Evolutionary conservation across 2,888 invertebrate species (phyloP).

Genomic region (Celastrina argiolus): DNA sequence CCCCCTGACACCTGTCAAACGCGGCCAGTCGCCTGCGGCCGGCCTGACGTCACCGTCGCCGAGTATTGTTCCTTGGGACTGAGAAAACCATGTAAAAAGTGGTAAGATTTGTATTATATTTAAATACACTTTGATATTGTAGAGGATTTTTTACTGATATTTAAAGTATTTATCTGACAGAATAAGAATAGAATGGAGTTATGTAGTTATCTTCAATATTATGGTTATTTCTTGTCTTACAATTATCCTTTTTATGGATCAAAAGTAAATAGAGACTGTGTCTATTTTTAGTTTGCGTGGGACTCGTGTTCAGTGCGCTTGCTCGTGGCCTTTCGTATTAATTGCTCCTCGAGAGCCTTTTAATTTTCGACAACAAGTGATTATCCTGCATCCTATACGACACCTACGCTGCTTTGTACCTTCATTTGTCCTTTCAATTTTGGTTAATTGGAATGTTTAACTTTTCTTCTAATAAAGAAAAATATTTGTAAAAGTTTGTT

Average conservation of each 20-base stretch:
- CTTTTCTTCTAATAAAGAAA: too few species aligned
- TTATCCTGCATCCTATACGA: not conserved
- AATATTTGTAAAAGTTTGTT: too few species aligned
- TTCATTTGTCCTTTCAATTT: not conserved
- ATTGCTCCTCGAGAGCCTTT: conserved; percentile 33
- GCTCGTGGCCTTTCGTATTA: conserved; percentile 43
- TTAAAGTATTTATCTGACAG: not conserved
- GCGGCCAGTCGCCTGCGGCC: conserved; percentile 43
- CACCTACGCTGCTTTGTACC: not conserved
- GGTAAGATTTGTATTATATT: conserved; percentile 40
- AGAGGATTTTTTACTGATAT: not conserved
- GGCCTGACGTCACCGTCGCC: conserved; percentile 54
- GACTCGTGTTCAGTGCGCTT: conserved; percentile 38
- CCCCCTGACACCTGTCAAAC: conserved; percentile 60
- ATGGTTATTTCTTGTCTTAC: not conserved
- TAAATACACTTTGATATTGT: not conserved
- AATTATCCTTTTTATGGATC: conserved; percentile 1
- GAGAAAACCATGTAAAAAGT: conserved; percentile 52
- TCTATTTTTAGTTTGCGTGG: conserved; percentile 40
- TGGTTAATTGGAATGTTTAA: not conserved
- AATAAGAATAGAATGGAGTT: too few species aligned
- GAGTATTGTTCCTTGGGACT: conserved; percentile 37
- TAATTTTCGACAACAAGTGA: conserved; percentile 30
- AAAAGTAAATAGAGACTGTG: conserved; percentile 22
- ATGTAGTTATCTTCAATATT: not conserved